Evolutionary conservation across 2,888 invertebrate genomes (phyloP).

Genomic region (Neoascia interrupta): DNA sequence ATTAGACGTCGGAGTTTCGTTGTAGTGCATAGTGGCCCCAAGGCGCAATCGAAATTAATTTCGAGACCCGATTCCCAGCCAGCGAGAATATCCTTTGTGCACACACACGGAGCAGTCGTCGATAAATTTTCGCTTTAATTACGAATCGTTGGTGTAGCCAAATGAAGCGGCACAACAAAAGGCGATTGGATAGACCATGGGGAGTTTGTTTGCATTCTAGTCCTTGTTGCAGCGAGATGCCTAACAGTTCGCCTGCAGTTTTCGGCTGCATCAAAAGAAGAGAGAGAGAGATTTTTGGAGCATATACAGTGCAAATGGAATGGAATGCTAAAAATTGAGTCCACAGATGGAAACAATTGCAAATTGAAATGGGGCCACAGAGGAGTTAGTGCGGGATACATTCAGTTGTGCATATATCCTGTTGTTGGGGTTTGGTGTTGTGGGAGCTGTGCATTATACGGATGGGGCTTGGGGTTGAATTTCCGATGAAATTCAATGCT

Average conservation of each 20-base stretch:
- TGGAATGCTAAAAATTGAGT: slow-evolving; percentile 55
- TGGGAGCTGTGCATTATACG: slow-evolving; percentile 19
- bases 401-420: slow-evolving; percentile 34
- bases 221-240: not conserved
- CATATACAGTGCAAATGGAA: too few relatives aligned
- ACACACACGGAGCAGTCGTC: not conserved
- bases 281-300: not conserved
- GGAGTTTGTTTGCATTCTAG: slow-evolving; percentile 48
- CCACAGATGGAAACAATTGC: slow-evolving; percentile 64
- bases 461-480: slow-evolving; percentile 23
- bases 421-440: too few relatives aligned
- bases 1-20: slow-evolving; percentile 54
- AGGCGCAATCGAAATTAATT: slow-evolving; percentile 68
- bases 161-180: slow-evolving; percentile 64
- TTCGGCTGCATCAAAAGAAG: not conserved
- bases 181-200: slow-evolving; percentile 53
- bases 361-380: slow-evolving; percentile 66
- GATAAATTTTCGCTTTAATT: slow-evolving; percentile 69
- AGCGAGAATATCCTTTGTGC: slow-evolving; percentile 8
- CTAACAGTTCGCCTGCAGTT: not conserved
- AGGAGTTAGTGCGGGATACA: slow-evolving; percentile 31
- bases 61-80: slow-evolving; percentile 47
- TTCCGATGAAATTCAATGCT: slow-evolving; percentile 19
- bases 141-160: slow-evolving; percentile 64
- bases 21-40: slow-evolving; percentile 38